Evolutionary conservation across 2,113 vertebrate species (phyloP).

Genomic region (Eulemur macaco): DNA sequence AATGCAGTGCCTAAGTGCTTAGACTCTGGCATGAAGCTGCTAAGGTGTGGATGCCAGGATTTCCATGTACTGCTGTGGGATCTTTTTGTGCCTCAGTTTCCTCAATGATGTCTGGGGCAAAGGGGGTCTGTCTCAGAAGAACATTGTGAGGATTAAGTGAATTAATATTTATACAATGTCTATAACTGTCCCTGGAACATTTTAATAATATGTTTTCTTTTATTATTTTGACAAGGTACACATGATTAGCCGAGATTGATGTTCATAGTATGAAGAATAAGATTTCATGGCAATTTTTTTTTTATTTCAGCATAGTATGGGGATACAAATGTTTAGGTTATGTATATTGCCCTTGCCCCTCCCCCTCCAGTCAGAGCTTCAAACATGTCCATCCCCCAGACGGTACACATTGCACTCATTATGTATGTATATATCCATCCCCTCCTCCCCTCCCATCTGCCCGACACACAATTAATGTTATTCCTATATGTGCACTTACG

Average conservation of each 20-base stretch:
- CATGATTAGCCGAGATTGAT: not conserved
- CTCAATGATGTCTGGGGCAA: not conserved
- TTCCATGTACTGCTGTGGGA: not conserved
- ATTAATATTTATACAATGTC: not conserved
- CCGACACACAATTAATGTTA: too few species aligned
- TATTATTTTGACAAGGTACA: not conserved
- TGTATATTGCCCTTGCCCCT: too few species aligned
- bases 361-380: too few species aligned
- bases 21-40: not conserved
- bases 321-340: too few species aligned
- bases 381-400: too few species aligned
- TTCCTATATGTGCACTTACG: too few species aligned
- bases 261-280: not conserved
- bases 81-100: not conserved
- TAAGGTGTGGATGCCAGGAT: not conserved
- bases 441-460: too few species aligned
- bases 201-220: not conserved
- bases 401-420: too few species aligned
- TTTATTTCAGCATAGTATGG: too few species aligned
- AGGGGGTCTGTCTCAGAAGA: not conserved
- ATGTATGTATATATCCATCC: too few species aligned
- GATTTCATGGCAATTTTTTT: not conserved
- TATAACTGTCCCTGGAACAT: not conserved
- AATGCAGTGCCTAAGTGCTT: accelerated
- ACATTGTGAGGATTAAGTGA: not conserved